Evolutionary conservation across 2,113 vertebrate species (phyloP), one percentile per base, ranked within the genome.

Genomic region (Thalassoma bifasciatum): DNA sequence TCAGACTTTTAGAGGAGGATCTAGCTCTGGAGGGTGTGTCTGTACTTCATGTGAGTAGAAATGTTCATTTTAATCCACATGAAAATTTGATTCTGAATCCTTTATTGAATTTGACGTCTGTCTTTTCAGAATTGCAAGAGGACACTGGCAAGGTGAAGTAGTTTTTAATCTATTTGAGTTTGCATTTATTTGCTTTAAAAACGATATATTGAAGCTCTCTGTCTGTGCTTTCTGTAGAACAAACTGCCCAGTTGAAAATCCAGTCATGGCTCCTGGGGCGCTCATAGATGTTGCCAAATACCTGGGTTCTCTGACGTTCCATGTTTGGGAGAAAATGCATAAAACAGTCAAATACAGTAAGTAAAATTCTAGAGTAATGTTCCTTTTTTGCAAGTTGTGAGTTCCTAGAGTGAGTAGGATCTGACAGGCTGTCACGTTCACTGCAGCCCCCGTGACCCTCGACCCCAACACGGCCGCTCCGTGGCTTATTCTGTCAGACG

Each of bases 401-500:
- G 69, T 44, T 49, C 51, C 51, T 77, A 24, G 34, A 42, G 13
- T 1, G 21, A 37, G 47, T 3, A n/a, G 11, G 23, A 46, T 30
- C 66, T 77, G 59, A 81, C 50, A 59, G 0, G 75, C 58, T 87
- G 56, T 44, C 24, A 44, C 74, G 65, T 86, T 72, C 54, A 14
- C 47, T 40, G 44, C 84, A 93, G 92, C 68, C 3, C 88, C 91
- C 1, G 90, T 93, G 62, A 91, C 80, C 30, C 88, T 93, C 59
- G 86, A 93, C 63, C 92, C 92, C 46, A 93, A 93, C 89, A 92
- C 87, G 0, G 92, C 92, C 0, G 88, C 91, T 59, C 92, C 92
- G 0, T 93, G 92, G 92, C 91, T 93, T 47, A 1, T 85, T 30
- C 70, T 93, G 69, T 91, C 92, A 10, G 84, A 91, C 2, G 89